Percentiles rank a stretch among this genome's conserved stretches.
These are phyloP conservation scores for Cyclopterus lumpus DNA, from an alignment of 2,797 vertebrate species.

Conservation along the genomic window DNA sequence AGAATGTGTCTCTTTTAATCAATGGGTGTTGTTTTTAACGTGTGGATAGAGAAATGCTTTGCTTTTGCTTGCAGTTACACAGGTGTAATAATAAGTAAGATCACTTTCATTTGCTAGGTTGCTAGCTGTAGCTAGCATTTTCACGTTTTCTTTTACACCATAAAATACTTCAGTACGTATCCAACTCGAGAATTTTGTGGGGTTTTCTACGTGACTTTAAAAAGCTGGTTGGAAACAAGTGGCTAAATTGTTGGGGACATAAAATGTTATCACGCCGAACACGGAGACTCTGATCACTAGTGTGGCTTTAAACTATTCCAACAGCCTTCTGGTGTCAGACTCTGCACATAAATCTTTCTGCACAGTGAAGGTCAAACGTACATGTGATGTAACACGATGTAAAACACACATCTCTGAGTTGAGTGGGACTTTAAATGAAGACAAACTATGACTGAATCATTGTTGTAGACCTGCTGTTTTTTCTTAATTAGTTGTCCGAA, in stretches of 20 bases:
- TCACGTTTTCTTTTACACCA: background rate
- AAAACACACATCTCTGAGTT: background rate
- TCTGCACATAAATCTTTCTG: background rate
- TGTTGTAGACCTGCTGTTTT: background rate
- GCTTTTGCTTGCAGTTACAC: conserved; percentile 7
- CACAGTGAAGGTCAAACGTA: background rate
- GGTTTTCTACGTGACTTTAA: too few relatives aligned
- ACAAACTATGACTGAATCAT: background rate
- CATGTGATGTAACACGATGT: background rate
- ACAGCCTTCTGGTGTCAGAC: background rate
- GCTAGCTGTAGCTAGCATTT: background rate
- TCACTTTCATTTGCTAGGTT: background rate
- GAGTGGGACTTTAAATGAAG: background rate
- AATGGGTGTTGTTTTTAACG: conserved; percentile 40
- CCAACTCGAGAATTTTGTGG: background rate
- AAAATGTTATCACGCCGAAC: too few relatives aligned
- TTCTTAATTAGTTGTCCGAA: background rate
- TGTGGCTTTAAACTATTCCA: too few relatives aligned
- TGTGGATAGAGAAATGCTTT: conserved; percentile 4
- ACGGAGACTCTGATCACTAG: too few relatives aligned
- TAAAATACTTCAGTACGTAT: background rate
- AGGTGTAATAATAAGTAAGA: background rate
- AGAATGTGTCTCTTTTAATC: conserved; percentile 53
- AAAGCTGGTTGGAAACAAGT: too few relatives aligned
- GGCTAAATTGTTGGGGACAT: too few relatives aligned